These are phyloP conservation scores for Arge pagana DNA, from an alignment of 2,888 invertebrate genomes.

Conservation along the genomic window DNA sequence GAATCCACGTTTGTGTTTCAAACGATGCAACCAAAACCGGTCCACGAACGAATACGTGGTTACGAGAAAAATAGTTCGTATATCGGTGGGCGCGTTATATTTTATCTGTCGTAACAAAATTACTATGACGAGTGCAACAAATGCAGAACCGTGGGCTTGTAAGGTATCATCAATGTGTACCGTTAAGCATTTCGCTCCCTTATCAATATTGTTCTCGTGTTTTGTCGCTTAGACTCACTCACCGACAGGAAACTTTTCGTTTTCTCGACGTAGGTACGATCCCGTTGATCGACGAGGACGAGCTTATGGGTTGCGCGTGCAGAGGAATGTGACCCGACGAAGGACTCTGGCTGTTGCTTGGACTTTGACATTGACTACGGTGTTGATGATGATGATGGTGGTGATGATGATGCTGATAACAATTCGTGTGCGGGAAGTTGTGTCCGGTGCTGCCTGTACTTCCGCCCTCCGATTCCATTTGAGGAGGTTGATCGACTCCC, in stretches of 20 bases:
- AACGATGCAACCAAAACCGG: too few species aligned
- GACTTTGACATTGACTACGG: constrained; percentile 29
- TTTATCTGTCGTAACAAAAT: too few species aligned
- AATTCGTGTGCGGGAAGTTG: constrained; percentile 30
- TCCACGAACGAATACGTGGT: too few species aligned
- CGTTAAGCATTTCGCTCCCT: constrained; percentile 38
- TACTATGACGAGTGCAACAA: too few species aligned
- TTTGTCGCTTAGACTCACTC: constrained; percentile 44
- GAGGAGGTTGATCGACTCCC: constrained; percentile 41
- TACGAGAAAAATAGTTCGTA: too few species aligned
- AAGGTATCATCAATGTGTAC: too few species aligned
- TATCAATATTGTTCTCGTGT: constrained; percentile 11
- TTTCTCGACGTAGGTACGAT: constrained; percentile 51
- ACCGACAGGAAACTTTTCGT: constrained; percentile 61
- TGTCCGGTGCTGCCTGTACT: constrained; percentile 34
- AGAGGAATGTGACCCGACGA: constrained; percentile 8
- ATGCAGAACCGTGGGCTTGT: too few species aligned
- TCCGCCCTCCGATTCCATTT: constrained; percentile 41
- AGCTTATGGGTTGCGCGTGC: constrained; percentile 27
- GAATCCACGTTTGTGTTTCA: too few species aligned
- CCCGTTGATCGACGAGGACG: constrained; percentile 29
- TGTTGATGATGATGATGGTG: constrained; percentile 42
- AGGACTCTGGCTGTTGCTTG: constrained; percentile 30
- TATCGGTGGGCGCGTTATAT: too few species aligned
- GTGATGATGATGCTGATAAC: constrained; percentile 43